These are phyloP conservation scores for Zaprionus taronus DNA, from an alignment of 1,140 invertebrate species.

Conservation along the genomic window DNA sequence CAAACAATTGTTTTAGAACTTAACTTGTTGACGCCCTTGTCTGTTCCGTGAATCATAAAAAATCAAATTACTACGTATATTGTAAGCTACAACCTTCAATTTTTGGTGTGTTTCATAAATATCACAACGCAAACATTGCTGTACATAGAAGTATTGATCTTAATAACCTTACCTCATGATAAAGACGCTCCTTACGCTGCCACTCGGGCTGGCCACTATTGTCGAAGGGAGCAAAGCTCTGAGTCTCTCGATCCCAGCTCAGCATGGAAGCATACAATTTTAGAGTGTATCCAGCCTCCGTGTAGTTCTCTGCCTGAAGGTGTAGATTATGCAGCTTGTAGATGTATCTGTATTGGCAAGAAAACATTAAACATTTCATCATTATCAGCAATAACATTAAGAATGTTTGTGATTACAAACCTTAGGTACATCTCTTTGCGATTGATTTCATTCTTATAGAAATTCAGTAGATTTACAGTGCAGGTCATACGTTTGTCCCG, in stretches of 20 bases:
- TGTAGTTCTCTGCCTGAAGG: slow-evolving; percentile 96
- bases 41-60: too few relatives aligned
- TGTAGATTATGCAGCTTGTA: slow-evolving; percentile 98
- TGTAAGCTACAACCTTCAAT: too few relatives aligned
- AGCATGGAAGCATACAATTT: slow-evolving; percentile 96
- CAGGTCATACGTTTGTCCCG: slow-evolving; percentile 98
- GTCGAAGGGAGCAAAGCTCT: slow-evolving; percentile 85
- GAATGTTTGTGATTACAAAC: slow-evolving; percentile 16
- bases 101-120: too few relatives aligned
- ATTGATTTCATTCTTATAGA: slow-evolving; percentile 98
- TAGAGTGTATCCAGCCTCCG: slow-evolving; percentile 98
- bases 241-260: slow-evolving; percentile 91
- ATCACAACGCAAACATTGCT: background rate
- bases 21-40: too few relatives aligned
- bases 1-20: too few relatives aligned
- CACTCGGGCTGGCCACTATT: slow-evolving; percentile 90
- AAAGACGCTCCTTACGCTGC: slow-evolving; percentile 96
- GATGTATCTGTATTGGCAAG: slow-evolving; percentile 88
- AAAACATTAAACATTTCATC: too few relatives aligned
- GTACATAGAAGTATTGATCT: background rate
- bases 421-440: slow-evolving; percentile 98
- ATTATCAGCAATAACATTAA: background rate
- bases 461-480: slow-evolving; percentile 98
- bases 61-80: too few relatives aligned
- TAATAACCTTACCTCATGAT: slow-evolving; percentile 88